A percentile compares a stretch with the other conserved stretches of the same genome.
These are phyloP conservation scores for Rhinatrema bivittatum DNA, from an alignment of 2,797 vertebrate species.

Conservation along the genomic window DNA sequence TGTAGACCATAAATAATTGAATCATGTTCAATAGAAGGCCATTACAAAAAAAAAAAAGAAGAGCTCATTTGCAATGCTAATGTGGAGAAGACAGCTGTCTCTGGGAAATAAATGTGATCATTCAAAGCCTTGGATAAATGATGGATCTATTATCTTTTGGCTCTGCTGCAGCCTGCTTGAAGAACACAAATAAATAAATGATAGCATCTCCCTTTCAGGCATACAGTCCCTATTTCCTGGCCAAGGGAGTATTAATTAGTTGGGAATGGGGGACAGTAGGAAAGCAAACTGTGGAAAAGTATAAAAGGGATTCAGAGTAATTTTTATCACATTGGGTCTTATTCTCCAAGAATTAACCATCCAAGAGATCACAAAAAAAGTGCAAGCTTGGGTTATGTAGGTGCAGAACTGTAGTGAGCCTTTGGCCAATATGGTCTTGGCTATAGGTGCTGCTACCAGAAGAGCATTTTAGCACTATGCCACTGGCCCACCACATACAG, in stretches of 20 bases:
- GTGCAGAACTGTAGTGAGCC: too few relatives aligned
- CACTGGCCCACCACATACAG: too few relatives aligned
- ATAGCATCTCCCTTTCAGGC: slow-evolving; percentile 60
- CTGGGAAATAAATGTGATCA: slow-evolving; percentile 71
- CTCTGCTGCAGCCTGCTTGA: slow-evolving; percentile 58
- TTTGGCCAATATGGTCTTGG: too few relatives aligned
- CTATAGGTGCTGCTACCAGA: too few relatives aligned
- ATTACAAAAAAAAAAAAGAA: slow-evolving; percentile 70
- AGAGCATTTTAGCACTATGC: too few relatives aligned
- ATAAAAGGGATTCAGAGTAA: too few relatives aligned
- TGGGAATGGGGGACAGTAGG: slow-evolving; percentile 24
- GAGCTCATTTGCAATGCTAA: slow-evolving; percentile 72
- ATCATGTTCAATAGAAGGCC: slow-evolving; percentile 68
- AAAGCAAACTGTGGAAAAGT: too few relatives aligned
- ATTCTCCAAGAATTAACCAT: too few relatives aligned
- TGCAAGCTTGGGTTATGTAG: too few relatives aligned
- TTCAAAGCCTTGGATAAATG: slow-evolving; percentile 71
- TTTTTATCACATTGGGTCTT: too few relatives aligned
- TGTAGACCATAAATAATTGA: slow-evolving; percentile 66
- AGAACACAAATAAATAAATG: slow-evolving; percentile 68
- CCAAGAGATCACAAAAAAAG: too few relatives aligned
- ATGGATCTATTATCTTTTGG: slow-evolving; percentile 71
- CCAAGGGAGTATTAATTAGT: slow-evolving; percentile 53
- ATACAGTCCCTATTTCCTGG: slow-evolving; percentile 56
- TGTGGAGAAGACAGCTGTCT: slow-evolving; percentile 66